Conservation (phyloP, 1,140 invertebrate species). For the Asbolus verrucosus region DNA sequence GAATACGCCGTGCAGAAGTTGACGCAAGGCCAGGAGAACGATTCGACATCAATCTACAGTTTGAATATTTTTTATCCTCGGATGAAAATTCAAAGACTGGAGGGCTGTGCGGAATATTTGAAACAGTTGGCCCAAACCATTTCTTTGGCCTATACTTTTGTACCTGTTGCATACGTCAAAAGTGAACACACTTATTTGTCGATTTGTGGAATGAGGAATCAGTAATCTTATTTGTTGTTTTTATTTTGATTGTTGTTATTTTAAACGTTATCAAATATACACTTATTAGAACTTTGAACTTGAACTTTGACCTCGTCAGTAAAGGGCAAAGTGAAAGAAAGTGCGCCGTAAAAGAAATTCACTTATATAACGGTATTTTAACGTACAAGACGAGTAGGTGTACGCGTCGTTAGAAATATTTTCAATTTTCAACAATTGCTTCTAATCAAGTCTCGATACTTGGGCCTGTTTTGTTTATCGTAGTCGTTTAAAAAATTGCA, state of each 20-base stretch:
- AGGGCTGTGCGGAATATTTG: constrained; percentile 68
- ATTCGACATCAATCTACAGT: constrained; percentile 72
- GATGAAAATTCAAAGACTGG: constrained; percentile 68
- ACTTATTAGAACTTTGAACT: constrained; percentile 1
- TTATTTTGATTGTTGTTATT: constrained; percentile 26
- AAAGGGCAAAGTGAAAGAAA: too few relatives aligned
- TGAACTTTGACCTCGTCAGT: too few relatives aligned
- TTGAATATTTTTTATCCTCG: constrained; percentile 83
- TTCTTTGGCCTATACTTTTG: constrained; percentile 76
- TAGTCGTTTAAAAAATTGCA: too few relatives aligned
- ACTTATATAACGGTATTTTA: too few relatives aligned
- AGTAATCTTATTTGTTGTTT: constrained; percentile 47
- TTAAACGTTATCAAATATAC: constrained; percentile 20
- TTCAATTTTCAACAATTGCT: too few relatives aligned
- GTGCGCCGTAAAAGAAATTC: too few relatives aligned
- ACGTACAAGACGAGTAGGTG: too few relatives aligned
- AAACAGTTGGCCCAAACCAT: constrained; percentile 64
- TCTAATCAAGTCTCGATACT: too few relatives aligned
- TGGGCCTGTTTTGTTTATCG: too few relatives aligned
- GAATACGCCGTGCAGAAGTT: constrained; percentile 81
- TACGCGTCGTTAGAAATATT: too few relatives aligned
- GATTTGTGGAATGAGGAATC: constrained; percentile 72
- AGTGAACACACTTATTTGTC: constrained; percentile 83
- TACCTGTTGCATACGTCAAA: constrained; percentile 82
- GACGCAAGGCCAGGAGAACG: constrained; percentile 73